These are phyloP conservation scores for Microctonus brassicae DNA, from an alignment of 2,888 invertebrate species.

Conservation along the genomic window DNA sequence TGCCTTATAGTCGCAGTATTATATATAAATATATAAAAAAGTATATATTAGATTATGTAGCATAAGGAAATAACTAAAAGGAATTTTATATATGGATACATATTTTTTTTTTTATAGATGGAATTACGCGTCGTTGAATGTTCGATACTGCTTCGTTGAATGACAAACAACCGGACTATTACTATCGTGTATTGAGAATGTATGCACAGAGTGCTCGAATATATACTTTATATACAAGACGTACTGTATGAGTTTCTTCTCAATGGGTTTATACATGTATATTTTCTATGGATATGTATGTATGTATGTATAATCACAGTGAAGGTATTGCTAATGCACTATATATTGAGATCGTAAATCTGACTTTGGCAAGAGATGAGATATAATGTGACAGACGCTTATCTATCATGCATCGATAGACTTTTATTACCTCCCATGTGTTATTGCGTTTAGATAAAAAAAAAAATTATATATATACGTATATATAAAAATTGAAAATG, in stretches of 20 bases:
- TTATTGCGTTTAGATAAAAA: background rate
- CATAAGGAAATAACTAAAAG: no score
- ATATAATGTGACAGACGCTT: background rate
- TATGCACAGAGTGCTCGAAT: background rate
- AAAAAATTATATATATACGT: background rate
- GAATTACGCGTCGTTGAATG: constrained; percentile 32
- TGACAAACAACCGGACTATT: background rate
- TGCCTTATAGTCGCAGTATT: constrained; percentile 28
- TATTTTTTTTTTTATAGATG: constrained; percentile 15
- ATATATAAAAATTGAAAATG: no score
- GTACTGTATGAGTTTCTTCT: background rate
- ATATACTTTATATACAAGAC: background rate
- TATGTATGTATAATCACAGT: constrained; percentile 10
- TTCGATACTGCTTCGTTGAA: constrained; percentile 21
- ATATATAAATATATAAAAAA: constrained; percentile 27
- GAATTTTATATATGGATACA: no score
- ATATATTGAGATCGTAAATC: constrained; percentile 2
- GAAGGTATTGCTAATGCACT: background rate
- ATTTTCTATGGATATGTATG: background rate
- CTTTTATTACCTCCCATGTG: constrained; percentile 1
- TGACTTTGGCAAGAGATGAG: constrained; percentile 8
- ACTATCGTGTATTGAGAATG: background rate
- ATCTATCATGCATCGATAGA: constrained; percentile 18
- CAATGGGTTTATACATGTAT: background rate
- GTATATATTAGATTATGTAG: constrained; percentile 25